Conservation (phyloP, 2,797 vertebrate genomes). For the Phrynocephalus forsythii region DNA sequence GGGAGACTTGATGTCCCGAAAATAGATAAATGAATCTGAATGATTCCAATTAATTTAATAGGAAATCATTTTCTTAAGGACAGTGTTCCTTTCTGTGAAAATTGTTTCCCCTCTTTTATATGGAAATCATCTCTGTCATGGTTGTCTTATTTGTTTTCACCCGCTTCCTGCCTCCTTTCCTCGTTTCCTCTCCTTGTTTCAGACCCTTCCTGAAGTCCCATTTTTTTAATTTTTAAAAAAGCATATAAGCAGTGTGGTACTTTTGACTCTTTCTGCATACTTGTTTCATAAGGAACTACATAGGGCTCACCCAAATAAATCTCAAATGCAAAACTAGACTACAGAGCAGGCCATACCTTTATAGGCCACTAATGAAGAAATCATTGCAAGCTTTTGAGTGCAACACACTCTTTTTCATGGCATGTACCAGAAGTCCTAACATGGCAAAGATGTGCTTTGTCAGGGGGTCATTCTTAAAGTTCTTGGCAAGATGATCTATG, state of each 20-base stretch:
- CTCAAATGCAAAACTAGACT: too few relatives aligned
- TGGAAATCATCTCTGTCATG: conserved; percentile 12
- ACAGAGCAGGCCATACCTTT: too few relatives aligned
- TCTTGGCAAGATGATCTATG: too few relatives aligned
- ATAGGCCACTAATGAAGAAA: too few relatives aligned
- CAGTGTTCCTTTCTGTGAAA: background rate
- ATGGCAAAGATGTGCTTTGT: too few relatives aligned
- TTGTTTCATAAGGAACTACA: background rate
- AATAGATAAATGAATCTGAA: conserved; percentile 35
- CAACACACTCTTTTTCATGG: too few relatives aligned
- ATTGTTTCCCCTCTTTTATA: background rate
- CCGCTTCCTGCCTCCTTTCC: rapidly evolving
- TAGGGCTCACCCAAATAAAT: too few relatives aligned
- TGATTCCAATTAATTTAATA: conserved; percentile 18
- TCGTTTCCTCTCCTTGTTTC: too few relatives aligned
- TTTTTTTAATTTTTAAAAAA: background rate
- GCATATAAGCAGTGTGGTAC: background rate
- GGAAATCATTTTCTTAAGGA: conserved; percentile 30
- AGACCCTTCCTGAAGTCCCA: background rate
- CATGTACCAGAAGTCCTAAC: too few relatives aligned
- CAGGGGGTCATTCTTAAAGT: too few relatives aligned
- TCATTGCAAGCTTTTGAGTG: too few relatives aligned
- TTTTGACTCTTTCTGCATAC: background rate
- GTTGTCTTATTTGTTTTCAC: background rate
- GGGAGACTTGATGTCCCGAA: conserved; percentile 34